phyloP scores from a whole-genome alignment of 2,888 invertebrate genomes.

The Nezara viridula region DNA sequence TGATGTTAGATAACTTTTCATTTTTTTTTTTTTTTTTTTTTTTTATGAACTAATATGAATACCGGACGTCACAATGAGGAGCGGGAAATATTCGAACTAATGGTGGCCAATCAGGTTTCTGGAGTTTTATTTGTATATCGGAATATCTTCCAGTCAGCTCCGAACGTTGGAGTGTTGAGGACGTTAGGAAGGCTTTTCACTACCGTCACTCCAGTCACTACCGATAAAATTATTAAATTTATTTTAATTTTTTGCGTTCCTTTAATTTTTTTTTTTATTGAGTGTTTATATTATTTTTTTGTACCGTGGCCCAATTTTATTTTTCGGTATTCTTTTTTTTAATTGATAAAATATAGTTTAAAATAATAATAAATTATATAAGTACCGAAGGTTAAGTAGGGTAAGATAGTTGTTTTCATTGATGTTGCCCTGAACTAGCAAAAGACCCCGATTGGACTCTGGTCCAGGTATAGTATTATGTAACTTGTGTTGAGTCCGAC shows the following conservation, averaged over 20 bases:
- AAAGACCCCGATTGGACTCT: background rate
- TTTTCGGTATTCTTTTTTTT: background rate
- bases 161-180: background rate
- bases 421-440: background rate
- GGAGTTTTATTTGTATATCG: background rate
- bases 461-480: conserved; percentile 29
- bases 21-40: no score
- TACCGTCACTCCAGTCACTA: no score
- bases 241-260: no score
- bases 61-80: background rate
- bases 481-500: background rate
- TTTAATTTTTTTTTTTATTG: no score
- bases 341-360: background rate
- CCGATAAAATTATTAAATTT: no score
- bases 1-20: no score
- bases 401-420: background rate
- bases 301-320: background rate
- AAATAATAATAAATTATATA: background rate
- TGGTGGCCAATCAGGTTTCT: background rate
- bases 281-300: background rate
- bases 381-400: background rate
- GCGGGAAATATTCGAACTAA: background rate
- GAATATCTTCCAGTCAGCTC: background rate
- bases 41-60: background rate
- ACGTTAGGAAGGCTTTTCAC: background rate